Conservation (phyloP, 1,140 invertebrate genomes). For the Aphelinus certus region DNA sequence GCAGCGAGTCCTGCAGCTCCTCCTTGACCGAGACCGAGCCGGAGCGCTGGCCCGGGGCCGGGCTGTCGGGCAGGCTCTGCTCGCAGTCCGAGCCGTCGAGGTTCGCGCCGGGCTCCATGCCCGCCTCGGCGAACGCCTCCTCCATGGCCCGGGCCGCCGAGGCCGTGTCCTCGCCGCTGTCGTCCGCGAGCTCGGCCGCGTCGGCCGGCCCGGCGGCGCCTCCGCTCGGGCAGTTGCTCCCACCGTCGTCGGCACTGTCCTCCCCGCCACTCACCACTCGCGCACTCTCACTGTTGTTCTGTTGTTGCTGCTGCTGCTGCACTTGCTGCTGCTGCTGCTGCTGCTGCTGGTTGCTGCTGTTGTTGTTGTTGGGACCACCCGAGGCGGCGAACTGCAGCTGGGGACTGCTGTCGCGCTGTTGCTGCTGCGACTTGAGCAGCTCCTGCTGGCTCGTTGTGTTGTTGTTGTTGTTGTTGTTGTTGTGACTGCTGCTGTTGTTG, state of each 20-base stretch:
- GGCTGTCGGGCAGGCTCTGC: constrained; percentile 70
- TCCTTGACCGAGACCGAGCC: constrained; percentile 67
- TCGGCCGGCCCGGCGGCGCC: constrained; percentile 52
- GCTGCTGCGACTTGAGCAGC: constrained; percentile 59
- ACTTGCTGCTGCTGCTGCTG: constrained; percentile 70
- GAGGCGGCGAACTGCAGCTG: not conserved
- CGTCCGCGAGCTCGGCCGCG: constrained; percentile 70
- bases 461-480: constrained; percentile 55
- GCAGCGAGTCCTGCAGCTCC: constrained; percentile 75
- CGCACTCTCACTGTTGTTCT: constrained; percentile 63
- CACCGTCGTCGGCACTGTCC: constrained; percentile 62
- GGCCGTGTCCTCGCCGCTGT: constrained; percentile 67
- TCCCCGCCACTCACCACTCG: constrained; percentile 64
- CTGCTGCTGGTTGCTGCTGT: constrained; percentile 59
- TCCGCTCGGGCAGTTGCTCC: constrained; percentile 63
- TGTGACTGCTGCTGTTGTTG: constrained; percentile 65
- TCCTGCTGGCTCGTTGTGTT: constrained; percentile 59
- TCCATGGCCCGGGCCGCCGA: constrained; percentile 70
- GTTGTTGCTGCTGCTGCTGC: constrained; percentile 45
- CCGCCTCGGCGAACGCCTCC: constrained; percentile 69
- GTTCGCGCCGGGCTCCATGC: constrained; percentile 69
- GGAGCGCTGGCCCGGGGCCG: constrained; percentile 62
- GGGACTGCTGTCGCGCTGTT: constrained; percentile 49
- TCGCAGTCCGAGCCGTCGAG: constrained; percentile 74
- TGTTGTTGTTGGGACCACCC: constrained; percentile 50